Evolutionary conservation across 2,797 vertebrate genomes (phyloP), one percentile per base, ranked within the genome.

Genomic region (Limnodromus scolopaceus): DNA sequence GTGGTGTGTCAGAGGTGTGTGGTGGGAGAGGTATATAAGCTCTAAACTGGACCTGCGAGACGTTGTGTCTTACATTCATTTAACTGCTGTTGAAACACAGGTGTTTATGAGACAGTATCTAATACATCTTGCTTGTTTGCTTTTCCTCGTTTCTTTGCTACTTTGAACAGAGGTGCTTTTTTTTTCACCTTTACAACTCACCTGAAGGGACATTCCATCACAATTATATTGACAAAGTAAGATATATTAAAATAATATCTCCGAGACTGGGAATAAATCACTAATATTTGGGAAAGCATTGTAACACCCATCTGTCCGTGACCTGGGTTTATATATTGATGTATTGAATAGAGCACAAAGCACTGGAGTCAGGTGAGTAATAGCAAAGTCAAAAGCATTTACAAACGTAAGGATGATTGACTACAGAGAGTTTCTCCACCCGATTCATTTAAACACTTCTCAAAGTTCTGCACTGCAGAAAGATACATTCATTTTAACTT

Each of bases 191-290:
- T 93, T 85, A 88, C 80, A 82, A 95, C 88, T 88, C 91, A 93
- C 96, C 96, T 97, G 95, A 51, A 96, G 96, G 96, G 91, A 69
- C 92, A 91, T 96, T 97, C 96, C 95, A 94, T 97, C 96, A 96
- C 87, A 91, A 96, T 96, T 96, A 94, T 91, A 96, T 96, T 96
- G 96, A 96, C 95, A 97, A 94, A 96, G 92, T 91, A 89, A 95
- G 96, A 96, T 96, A 72, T 92, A 97, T 96, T 93, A 74, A 93
- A 95, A 95, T 92, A 74, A 87, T 89, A 94, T 94, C 91, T 9
- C 16, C 25, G 49, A 65, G 45, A 27, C 89, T 65, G 89, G 76
- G 64, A 91, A 96, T 96, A 97, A 96, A 96, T 96, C 95, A 96
- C 89, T 92, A 63, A 92, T 94, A 95, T 95, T 96, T 96, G 75